These are phyloP conservation scores for Peromyscus californicus DNA, from an alignment of 2,113 vertebrate genomes.

Conservation along the genomic window DNA sequence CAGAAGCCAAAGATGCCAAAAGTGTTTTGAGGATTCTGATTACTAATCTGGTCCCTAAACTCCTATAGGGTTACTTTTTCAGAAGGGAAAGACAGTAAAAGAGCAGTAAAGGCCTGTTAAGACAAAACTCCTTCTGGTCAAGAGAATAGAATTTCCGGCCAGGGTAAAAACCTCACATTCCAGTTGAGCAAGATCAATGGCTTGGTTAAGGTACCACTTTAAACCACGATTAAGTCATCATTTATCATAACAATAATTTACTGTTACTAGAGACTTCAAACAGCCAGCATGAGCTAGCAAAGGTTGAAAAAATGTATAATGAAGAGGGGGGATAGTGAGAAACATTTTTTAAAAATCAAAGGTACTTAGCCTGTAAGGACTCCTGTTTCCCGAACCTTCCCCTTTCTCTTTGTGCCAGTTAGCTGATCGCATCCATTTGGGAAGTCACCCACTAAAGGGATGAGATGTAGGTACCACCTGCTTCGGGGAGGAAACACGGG, in stretches of 20 bases:
- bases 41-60: neutral
- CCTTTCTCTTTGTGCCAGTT: neutral
- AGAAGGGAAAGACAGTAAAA: neutral
- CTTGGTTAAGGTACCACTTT: neutral
- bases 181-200: neutral
- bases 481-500: neutral
- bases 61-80: neutral
- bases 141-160: neutral
- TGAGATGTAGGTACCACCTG: neutral
- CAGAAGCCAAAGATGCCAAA: neutral
- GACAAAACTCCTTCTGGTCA: neutral
- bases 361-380: neutral
- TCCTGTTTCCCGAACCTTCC: neutral
- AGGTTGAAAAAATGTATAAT: neutral
- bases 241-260: neutral
- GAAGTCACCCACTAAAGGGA: neutral
- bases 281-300: neutral
- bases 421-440: neutral
- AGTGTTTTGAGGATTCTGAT: too few relatives aligned
- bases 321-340: neutral
- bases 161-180: neutral
- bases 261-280: neutral
- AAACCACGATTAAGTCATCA: neutral
- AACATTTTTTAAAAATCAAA: neutral
- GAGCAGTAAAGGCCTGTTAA: neutral